Evolutionary conservation across 2,797 vertebrate species (phyloP).

Genomic region (Gymnocypris eckloni): DNA sequence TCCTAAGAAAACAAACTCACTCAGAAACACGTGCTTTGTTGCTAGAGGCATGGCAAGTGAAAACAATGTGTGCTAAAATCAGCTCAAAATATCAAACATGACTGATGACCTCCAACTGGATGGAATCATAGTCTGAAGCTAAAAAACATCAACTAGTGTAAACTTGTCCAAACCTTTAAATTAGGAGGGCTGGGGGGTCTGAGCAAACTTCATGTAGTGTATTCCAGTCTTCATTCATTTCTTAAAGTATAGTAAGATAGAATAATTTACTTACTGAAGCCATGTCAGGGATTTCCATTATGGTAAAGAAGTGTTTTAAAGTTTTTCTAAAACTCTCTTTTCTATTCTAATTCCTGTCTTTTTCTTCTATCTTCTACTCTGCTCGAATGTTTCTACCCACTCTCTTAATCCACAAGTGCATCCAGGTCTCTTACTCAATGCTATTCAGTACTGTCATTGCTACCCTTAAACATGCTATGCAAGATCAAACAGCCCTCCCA

Average conservation of each 20-base stretch:
- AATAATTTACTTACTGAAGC: background rate
- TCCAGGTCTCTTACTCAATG: background rate
- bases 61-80: no score
- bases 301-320: background rate
- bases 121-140: no score
- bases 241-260: background rate
- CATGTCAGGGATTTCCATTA: conserved; percentile 6
- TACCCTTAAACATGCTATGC: background rate
- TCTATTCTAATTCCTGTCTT: background rate
- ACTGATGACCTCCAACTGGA: no score
- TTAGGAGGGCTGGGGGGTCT: no score
- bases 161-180: no score
- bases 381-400: background rate
- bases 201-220: no score
- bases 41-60: no score
- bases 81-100: no score
- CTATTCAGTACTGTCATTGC: background rate
- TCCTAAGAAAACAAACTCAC: no score
- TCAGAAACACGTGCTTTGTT: no score
- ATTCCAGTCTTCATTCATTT: background rate
- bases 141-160: no score
- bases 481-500: background rate
- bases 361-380: background rate
- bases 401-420: background rate
- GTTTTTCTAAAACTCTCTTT: background rate